Evolutionary conservation across 2,113 vertebrate genomes (phyloP).

Genomic region (Accipiter virgatus): DNA sequence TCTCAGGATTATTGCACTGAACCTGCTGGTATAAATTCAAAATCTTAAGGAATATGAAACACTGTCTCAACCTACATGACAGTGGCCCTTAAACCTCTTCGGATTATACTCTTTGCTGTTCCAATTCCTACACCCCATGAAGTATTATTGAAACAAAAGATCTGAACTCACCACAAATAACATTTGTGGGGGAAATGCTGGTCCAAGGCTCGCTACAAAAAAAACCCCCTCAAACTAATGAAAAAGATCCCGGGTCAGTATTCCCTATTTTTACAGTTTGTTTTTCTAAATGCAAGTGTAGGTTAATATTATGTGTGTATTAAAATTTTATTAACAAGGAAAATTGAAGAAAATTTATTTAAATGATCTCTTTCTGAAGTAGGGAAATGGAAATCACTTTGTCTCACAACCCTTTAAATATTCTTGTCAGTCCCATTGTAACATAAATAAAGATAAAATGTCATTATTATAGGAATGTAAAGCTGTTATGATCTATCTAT

Average conservation of each 20-base stretch:
- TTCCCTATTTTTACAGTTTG: neutral
- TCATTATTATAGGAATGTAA: neutral
- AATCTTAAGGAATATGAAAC: neutral
- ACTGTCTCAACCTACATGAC: neutral
- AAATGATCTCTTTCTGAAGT: neutral
- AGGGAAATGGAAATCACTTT: neutral
- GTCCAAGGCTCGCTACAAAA: neutral
- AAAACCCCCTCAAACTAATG: rapidly evolving
- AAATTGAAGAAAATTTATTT: neutral
- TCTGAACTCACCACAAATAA: neutral
- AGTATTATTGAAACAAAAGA: neutral
- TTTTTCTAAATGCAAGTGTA: neutral
- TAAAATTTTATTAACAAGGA: neutral
- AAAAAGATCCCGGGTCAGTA: neutral
- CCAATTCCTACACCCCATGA: neutral
- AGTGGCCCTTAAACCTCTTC: neutral
- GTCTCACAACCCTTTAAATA: neutral
- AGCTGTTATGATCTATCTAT: neutral
- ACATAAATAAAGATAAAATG: neutral
- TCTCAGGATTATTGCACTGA: neutral
- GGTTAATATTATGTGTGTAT: neutral
- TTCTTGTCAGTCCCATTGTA: neutral
- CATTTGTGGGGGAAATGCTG: neutral
- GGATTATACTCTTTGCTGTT: neutral
- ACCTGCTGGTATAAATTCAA: neutral